Percentiles rank a stretch among this genome's conserved stretches.
These are phyloP conservation scores for Nomada flava DNA, from an alignment of 2,888 invertebrate species.

Conservation along the genomic window DNA sequence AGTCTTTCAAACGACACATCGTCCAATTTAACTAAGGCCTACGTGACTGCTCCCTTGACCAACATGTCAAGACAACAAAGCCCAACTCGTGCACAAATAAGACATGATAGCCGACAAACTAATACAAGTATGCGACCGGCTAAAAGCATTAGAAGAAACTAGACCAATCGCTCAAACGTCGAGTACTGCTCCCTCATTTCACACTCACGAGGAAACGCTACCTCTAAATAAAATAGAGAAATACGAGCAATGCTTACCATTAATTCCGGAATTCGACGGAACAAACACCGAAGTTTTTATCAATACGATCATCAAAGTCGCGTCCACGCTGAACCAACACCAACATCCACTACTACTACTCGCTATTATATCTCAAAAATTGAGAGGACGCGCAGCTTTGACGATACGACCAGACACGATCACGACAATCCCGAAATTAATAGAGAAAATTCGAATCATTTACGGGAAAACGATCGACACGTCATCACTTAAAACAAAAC, in stretches of 20 bases:
- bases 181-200: too few species aligned
- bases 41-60: too few species aligned
- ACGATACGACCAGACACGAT: conserved; percentile 24
- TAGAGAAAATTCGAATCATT: conserved; percentile 1
- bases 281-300: conserved; percentile 27
- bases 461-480: conserved; percentile 11
- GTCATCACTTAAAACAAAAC: too few species aligned
- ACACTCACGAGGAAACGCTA: neutral
- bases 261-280: conserved; percentile 35
- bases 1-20: too few species aligned
- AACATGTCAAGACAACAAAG: too few species aligned
- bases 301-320: conserved; percentile 15
- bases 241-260: conserved; percentile 8
- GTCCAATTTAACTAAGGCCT: too few species aligned
- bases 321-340: neutral
- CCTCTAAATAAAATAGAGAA: fast-evolving
- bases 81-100: conserved; percentile 1
- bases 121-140: conserved; percentile 1
- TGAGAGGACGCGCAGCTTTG: conserved; percentile 15
- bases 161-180: neutral
- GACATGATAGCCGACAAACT: conserved; percentile 23
- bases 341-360: conserved; percentile 15
- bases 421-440: conserved; percentile 15
- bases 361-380: conserved; percentile 20
- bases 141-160: conserved; percentile 3